phyloP scores from a whole-genome alignment of 2,113 vertebrate genomes.

The Scopus umbretta region DNA sequence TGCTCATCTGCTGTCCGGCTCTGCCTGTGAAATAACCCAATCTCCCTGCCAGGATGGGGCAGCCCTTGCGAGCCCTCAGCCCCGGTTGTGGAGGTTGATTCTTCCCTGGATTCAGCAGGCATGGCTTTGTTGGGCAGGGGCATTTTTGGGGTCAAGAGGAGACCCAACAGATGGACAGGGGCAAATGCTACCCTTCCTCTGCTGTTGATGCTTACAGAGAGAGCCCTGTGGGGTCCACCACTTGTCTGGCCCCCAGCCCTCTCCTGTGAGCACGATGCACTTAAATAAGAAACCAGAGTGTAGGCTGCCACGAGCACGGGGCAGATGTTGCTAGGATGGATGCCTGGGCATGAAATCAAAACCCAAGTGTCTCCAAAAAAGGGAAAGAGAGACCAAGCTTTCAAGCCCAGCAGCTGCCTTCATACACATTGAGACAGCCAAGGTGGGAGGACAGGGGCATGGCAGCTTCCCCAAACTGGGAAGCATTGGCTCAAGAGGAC shows the following conservation, averaged over 20 bases:
- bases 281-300: background rate
- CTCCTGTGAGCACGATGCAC: background rate
- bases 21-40: background rate
- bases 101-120: background rate
- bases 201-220: background rate
- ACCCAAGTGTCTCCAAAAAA: background rate
- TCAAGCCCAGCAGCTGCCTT: background rate
- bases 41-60: background rate
- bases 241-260: background rate
- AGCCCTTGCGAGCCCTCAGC: background rate
- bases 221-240: background rate
- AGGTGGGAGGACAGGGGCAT: background rate
- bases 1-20: background rate
- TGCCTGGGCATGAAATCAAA: background rate
- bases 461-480: background rate
- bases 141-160: background rate
- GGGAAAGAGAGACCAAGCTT: background rate
- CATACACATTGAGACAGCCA: background rate
- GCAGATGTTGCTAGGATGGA: accelerated
- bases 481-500: accelerated
- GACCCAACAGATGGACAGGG: background rate
- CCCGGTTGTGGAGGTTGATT: background rate
- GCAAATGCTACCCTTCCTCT: background rate
- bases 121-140: accelerated
- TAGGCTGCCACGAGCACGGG: background rate